Evolutionary conservation across 2,888 invertebrate species (phyloP).

Genomic region (Marronus borbonicus): DNA sequence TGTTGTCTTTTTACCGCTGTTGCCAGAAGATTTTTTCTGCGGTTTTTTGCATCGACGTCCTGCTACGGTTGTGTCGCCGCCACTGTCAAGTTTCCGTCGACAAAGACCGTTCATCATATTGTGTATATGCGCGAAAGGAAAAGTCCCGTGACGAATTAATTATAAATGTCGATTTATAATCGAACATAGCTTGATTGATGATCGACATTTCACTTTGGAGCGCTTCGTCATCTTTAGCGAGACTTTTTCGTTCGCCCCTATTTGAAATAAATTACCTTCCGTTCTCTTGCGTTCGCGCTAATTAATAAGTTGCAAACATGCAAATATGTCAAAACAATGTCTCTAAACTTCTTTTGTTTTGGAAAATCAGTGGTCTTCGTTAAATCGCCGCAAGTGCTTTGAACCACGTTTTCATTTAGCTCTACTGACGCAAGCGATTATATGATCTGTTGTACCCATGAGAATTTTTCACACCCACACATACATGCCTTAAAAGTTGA

Average conservation of each 20-base stretch:
- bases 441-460: no score
- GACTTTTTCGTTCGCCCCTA: slow-evolving; percentile 7
- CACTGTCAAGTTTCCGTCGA: slow-evolving; percentile 26
- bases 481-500: no score
- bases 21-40: slow-evolving; percentile 22
- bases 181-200: slow-evolving; percentile 24
- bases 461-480: no score
- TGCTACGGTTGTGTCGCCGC: background rate
- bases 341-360: background rate
- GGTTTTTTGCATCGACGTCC: slow-evolving; percentile 19
- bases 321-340: background rate
- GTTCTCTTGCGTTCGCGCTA: background rate
- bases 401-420: no score
- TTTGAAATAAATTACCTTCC: slow-evolving; percentile 6
- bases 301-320: slow-evolving; percentile 17
- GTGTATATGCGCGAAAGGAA: slow-evolving; percentile 21
- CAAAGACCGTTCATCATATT: slow-evolving; percentile 33
- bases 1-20: slow-evolving; percentile 14
- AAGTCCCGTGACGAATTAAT: slow-evolving; percentile 38
- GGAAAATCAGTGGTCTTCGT: background rate
- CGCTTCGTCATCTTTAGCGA: slow-evolving; percentile 6
- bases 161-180: slow-evolving; percentile 40
- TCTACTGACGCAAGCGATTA: no score
- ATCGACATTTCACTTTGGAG: slow-evolving; percentile 1
- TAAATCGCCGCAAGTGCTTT: no score